These are phyloP conservation scores for Ibycter americanus DNA, from an alignment of 2,797 vertebrate species.

Conservation along the genomic window DNA sequence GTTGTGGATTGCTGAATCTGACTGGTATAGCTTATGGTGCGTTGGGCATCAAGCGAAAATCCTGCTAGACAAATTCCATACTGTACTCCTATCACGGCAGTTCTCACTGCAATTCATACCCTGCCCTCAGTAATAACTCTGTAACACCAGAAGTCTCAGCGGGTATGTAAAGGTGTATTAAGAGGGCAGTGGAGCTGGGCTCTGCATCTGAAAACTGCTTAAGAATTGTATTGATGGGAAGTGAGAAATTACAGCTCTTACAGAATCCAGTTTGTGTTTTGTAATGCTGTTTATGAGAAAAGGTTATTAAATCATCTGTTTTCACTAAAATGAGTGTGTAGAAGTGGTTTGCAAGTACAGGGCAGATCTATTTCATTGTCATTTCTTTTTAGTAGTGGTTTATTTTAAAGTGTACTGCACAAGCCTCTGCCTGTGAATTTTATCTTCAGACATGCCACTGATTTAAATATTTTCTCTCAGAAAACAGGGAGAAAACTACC, in stretches of 20 bases:
- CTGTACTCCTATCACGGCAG: background rate
- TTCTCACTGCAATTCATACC: background rate
- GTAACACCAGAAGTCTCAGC: background rate
- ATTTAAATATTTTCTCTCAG: background rate
- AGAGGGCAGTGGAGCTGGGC: background rate
- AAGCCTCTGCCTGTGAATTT: background rate
- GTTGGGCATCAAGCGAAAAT: background rate
- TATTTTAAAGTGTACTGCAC: background rate
- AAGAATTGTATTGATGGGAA: background rate
- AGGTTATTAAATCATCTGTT: background rate
- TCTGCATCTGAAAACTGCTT: background rate
- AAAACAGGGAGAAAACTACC: background rate
- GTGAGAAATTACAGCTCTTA: background rate
- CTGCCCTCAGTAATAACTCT: background rate
- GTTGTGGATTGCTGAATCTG: background rate
- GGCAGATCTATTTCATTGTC: background rate
- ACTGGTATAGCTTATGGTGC: background rate
- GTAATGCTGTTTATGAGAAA: background rate
- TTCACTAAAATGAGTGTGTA: background rate
- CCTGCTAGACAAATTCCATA: background rate
- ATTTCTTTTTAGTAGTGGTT: background rate
- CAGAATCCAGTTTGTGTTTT: background rate
- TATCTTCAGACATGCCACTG: background rate
- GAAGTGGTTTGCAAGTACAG: background rate
- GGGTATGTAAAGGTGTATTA: background rate